A percentile compares a stretch with the other conserved stretches of the same genome.
phyloP scores from a whole-genome alignment of 2,888 invertebrate genomes.

The Elysia crispata region DNA sequence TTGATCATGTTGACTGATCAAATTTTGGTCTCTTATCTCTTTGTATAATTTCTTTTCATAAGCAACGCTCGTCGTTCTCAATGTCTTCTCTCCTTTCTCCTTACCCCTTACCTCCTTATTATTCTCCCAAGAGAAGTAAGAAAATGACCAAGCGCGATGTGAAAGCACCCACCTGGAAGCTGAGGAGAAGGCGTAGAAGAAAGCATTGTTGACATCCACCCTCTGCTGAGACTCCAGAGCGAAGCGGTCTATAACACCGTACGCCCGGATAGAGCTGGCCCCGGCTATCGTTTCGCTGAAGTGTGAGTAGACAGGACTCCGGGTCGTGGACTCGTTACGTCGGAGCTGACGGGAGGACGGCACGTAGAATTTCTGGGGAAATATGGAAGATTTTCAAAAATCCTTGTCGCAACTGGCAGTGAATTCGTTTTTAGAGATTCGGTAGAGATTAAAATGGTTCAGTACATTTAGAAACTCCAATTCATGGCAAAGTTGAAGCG shows the following conservation, averaged over 20 bases:
- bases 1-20: too few relatives aligned
- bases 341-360: slow-evolving; percentile 71
- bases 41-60: too few relatives aligned
- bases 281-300: slow-evolving; percentile 79
- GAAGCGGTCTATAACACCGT: slow-evolving; percentile 59
- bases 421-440: too few relatives aligned
- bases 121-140: neutral
- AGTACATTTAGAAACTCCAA: too few relatives aligned
- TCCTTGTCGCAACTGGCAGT: too few relatives aligned
- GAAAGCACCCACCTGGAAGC: slow-evolving; percentile 51
- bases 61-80: too few relatives aligned
- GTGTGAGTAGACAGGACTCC: slow-evolving; percentile 73
- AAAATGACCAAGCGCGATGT: neutral
- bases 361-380: slow-evolving; percentile 78
- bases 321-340: slow-evolving; percentile 68
- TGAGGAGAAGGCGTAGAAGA: slow-evolving; percentile 76
- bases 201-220: slow-evolving; percentile 82
- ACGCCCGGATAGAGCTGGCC: slow-evolving; percentile 68
- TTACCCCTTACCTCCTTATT: too few relatives aligned
- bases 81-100: too few relatives aligned
- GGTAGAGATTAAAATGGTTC: too few relatives aligned
- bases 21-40: too few relatives aligned
- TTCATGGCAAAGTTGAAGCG: too few relatives aligned
- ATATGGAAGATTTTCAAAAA: too few relatives aligned
- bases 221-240: slow-evolving; percentile 55